Conservation (phyloP, 2,888 invertebrate genomes). For the Halictus quadricinctus region DNA sequence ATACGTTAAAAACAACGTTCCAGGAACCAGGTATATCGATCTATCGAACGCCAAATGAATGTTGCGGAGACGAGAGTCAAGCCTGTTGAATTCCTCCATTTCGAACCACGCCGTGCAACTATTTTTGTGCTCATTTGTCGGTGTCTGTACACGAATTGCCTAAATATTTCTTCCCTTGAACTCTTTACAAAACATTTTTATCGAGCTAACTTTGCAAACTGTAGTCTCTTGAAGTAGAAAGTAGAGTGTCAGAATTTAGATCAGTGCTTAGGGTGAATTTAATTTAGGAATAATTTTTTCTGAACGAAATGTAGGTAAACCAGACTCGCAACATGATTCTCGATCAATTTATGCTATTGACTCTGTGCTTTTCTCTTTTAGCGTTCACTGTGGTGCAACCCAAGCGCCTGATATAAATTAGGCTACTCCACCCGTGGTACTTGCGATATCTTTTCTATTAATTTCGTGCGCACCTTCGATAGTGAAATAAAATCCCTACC, state of each 20-base stretch:
- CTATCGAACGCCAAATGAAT: constrained; percentile 51
- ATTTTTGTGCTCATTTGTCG: neutral
- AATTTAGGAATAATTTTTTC: too few species aligned
- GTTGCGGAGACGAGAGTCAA: constrained; percentile 39
- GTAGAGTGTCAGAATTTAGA: too few species aligned
- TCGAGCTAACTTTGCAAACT: too few species aligned
- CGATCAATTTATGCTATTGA: neutral
- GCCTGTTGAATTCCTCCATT: neutral
- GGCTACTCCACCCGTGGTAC: neutral
- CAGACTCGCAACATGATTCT: too few species aligned
- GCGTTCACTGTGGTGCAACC: neutral
- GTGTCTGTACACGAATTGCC: neutral
- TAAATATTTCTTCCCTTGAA: neutral
- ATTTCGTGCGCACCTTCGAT: neutral
- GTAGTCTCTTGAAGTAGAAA: too few species aligned
- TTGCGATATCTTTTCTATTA: neutral
- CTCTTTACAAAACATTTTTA: neutral
- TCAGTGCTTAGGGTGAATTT: too few species aligned
- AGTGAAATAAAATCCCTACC: neutral
- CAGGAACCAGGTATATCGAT: constrained; percentile 51
- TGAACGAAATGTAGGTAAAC: too few species aligned
- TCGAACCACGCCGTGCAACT: neutral
- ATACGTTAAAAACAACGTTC: constrained; percentile 61
- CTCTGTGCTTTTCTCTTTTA: neutral
- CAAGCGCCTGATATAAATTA: neutral